A percentile compares a stretch with the other conserved stretches of the same genome.
phyloP scores from a whole-genome alignment of 1,140 invertebrate species.

The Belonocnema kinseyi region DNA sequence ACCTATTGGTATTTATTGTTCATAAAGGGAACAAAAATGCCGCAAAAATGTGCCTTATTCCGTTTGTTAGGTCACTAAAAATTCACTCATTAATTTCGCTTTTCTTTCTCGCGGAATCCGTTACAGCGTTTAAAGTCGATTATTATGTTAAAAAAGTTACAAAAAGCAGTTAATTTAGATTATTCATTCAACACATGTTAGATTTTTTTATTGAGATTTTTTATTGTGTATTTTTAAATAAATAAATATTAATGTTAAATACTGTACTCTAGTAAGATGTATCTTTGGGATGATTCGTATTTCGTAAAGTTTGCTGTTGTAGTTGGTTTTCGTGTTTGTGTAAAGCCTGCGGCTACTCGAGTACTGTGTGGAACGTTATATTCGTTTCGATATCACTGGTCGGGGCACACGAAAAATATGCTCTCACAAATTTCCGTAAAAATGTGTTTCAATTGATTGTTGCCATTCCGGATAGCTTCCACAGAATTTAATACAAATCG shows the following conservation, averaged over 20 bases:
- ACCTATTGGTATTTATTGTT: no score
- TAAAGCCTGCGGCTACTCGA: constrained; percentile 21
- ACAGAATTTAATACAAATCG: constrained; percentile 9
- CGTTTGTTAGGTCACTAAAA: no score
- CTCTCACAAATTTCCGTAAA: constrained; percentile 25
- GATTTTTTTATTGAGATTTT: background rate
- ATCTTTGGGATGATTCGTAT: background rate
- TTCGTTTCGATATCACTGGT: constrained; percentile 6
- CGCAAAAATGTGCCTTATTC: no score
- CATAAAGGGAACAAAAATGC: no score
- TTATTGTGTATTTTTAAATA: background rate
- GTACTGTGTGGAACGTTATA: background rate
- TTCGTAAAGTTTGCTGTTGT: background rate
- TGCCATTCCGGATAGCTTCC: background rate
- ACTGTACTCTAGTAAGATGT: background rate
- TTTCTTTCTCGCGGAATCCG: no score
- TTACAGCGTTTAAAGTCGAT: no score
- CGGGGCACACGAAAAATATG: background rate
- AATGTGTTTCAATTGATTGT: constrained; percentile 14
- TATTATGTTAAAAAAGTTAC: no score
- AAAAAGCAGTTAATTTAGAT: no score
- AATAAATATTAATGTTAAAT: background rate
- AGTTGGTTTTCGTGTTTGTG: constrained; percentile 13
- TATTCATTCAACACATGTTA: background rate
- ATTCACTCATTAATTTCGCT: no score